These are phyloP conservation scores for Habrosyne pyritoides DNA, from an alignment of 2,888 invertebrate genomes.

Conservation along the genomic window DNA sequence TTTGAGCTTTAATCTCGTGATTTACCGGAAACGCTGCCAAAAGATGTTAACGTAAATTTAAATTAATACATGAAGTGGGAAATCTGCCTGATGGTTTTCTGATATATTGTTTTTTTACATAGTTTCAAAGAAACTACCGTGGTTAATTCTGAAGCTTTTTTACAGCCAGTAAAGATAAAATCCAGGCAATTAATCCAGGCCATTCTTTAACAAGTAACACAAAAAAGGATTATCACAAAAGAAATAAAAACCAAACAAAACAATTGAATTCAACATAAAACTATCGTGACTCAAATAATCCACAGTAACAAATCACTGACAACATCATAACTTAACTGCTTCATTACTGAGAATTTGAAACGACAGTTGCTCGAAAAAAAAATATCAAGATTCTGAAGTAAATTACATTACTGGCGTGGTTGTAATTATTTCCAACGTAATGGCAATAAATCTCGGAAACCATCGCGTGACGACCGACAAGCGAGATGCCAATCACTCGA, in stretches of 20 bases:
- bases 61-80: slow-evolving; percentile 5
- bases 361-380: slow-evolving; percentile 28
- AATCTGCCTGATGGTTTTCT: not conserved
- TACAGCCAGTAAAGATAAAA: no score
- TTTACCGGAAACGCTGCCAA: slow-evolving; percentile 29
- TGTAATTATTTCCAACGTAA: slow-evolving; percentile 46
- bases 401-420: slow-evolving; percentile 39
- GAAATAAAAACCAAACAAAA: not conserved
- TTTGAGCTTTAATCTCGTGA: slow-evolving; percentile 21
- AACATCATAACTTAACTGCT: not conserved
- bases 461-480: slow-evolving; percentile 43
- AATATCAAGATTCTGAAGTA: slow-evolving; percentile 35
- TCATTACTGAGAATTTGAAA: slow-evolving; percentile 16
- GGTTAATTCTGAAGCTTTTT: not conserved
- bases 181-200: no score
- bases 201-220: no score
- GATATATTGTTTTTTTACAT: not conserved
- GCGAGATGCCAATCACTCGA: slow-evolving; percentile 34
- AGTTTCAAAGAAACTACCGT: not conserved
- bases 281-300: not conserved
- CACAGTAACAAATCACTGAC: not conserved
- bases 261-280: not conserved
- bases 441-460: slow-evolving; percentile 40
- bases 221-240: not conserved
- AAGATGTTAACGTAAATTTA: slow-evolving; percentile 20